phyloP scores from a whole-genome alignment of 2,113 vertebrate species.

The Excalfactoria chinensis region DNA sequence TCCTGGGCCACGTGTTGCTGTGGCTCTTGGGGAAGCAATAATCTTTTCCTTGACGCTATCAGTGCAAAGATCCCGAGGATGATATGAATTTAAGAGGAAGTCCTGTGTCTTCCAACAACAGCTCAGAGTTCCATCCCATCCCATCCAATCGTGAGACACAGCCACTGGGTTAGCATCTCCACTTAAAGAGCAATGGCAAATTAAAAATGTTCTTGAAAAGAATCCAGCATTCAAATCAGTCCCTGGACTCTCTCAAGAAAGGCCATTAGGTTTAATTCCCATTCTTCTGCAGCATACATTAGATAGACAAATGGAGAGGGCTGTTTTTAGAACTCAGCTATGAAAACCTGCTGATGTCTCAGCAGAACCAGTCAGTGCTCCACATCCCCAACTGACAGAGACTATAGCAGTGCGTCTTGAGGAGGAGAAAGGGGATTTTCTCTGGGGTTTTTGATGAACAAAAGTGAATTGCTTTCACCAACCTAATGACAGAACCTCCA shows the following conservation, averaged over 20 bases:
- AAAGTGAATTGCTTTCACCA: background rate
- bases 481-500: background rate
- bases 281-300: background rate
- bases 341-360: conserved; percentile 22
- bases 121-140: background rate
- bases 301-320: background rate
- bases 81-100: background rate
- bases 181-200: background rate
- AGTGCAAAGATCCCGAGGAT: background rate
- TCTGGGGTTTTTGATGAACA: background rate
- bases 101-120: fast-evolving
- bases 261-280: background rate
- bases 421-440: background rate
- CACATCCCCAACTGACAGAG: background rate
- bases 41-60: background rate
- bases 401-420: background rate
- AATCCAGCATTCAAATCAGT: background rate
- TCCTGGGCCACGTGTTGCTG: background rate
- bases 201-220: conserved; percentile 2
- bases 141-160: background rate
- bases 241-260: background rate
- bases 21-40: background rate
- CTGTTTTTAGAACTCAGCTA: background rate
- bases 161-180: background rate
- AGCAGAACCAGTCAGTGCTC: conserved; percentile 16